Evolutionary conservation across 2,113 vertebrate species (phyloP).

Genomic region (Nothoprocta pentlandii): DNA sequence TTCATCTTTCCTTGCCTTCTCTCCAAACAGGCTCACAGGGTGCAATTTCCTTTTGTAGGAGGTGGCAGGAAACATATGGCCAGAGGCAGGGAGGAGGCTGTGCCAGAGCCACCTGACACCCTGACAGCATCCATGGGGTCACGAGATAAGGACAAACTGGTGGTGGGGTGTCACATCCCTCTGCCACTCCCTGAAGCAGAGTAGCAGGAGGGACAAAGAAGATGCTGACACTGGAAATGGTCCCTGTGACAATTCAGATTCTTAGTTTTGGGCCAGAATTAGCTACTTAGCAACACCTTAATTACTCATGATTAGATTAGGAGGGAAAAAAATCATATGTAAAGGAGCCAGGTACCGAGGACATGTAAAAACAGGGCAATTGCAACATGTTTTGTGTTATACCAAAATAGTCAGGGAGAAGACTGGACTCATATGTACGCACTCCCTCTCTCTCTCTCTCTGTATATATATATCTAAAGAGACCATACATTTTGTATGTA

Average conservation of each 20-base stretch:
- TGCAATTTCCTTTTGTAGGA: not conserved
- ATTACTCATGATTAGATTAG: not conserved
- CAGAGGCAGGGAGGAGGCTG: not conserved
- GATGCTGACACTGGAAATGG: not conserved
- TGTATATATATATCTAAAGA: not conserved
- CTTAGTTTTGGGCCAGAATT: not conserved
- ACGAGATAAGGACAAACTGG: not conserved
- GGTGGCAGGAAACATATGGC: conserved; percentile 15
- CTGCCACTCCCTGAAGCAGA: not conserved
- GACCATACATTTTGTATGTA: not conserved
- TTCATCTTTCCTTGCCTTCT: not conserved
- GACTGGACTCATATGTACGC: not conserved
- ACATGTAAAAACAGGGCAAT: not conserved
- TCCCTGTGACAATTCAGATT: not conserved
- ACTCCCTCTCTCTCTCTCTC: not conserved
- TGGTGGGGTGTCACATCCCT: not conserved
- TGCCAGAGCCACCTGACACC: not conserved
- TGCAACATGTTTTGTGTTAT: not conserved
- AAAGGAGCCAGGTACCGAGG: not conserved
- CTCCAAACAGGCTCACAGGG: not conserved
- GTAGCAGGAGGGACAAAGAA: not conserved
- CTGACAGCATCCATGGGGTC: not conserved
- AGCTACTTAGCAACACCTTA: not conserved
- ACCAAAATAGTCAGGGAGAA: not conserved
- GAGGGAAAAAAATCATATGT: not conserved